Evolutionary conservation across 2,113 vertebrate species (phyloP).

Genomic region (Callospermophilus lateralis): DNA sequence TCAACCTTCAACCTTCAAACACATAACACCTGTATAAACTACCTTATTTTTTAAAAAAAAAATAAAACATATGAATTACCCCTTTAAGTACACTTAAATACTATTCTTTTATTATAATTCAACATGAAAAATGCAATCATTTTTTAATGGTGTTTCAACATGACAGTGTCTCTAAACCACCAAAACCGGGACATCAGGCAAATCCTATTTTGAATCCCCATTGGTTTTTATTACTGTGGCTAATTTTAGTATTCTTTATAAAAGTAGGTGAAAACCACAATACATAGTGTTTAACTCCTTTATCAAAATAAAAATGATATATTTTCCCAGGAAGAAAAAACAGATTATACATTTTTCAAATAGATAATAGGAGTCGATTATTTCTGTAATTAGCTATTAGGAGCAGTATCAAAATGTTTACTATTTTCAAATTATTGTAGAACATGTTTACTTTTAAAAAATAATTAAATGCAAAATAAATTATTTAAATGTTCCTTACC

Average conservation of each 20-base stretch:
- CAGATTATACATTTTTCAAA: neutral
- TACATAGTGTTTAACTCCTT: neutral
- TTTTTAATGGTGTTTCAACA: neutral
- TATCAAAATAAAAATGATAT: neutral
- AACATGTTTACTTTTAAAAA: neutral
- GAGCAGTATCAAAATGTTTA: neutral
- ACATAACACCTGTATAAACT: neutral
- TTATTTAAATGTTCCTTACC: conserved; percentile 88
- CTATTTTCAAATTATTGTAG: neutral
- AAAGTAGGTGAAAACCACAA: neutral
- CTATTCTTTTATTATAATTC: neutral
- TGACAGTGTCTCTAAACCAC: neutral
- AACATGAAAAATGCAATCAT: neutral
- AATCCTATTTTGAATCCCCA: neutral
- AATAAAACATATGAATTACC: neutral
- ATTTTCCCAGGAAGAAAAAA: neutral
- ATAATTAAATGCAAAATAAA: neutral
- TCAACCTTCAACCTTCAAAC: neutral
- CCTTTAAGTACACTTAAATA: neutral
- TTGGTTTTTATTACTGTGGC: neutral
- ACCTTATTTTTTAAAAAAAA: neutral
- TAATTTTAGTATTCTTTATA: neutral
- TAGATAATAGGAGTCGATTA: neutral
- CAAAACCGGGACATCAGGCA: neutral
- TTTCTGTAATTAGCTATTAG: neutral